Evolutionary conservation across 2,113 vertebrate genomes (phyloP).

Genomic region (Antennarius striatus): DNA sequence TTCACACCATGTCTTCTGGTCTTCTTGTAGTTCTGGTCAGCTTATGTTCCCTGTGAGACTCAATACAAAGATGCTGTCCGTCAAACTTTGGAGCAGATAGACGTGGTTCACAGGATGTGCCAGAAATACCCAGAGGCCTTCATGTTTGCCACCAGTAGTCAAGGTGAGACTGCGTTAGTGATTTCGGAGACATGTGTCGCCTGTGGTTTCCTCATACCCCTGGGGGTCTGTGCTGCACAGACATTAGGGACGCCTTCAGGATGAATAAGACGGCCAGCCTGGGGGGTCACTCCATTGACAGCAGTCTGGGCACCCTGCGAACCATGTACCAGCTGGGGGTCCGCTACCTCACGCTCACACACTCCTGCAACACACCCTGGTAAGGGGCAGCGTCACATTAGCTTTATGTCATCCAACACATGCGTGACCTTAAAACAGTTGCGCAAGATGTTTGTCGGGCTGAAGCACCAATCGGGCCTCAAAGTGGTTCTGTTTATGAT

Average conservation of each 20-base stretch:
- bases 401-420: background rate
- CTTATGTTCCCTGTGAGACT: constrained; percentile 84
- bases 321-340: constrained; percentile 88
- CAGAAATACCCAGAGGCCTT: constrained; percentile 84
- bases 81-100: constrained; percentile 94
- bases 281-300: constrained; percentile 93
- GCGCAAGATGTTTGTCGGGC: no score
- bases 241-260: constrained; percentile 75
- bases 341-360: constrained; percentile 93
- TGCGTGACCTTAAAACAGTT: background rate
- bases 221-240: constrained; percentile 63
- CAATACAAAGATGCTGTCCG: constrained; percentile 90
- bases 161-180: constrained; percentile 67
- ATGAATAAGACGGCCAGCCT: constrained; percentile 86
- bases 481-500: no score
- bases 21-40: constrained; percentile 90
- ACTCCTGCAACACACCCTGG: constrained; percentile 96
- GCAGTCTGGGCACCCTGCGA: constrained; percentile 88
- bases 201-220: no score
- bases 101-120: constrained; percentile 90
- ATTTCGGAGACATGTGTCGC: no score
- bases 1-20: constrained; percentile 3
- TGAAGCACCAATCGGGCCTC: no score
- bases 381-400: constrained; percentile 57
- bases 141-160: constrained; percentile 75